Evolutionary conservation across 2,888 invertebrate genomes (phyloP), one percentile per base, ranked within the genome.

Genomic region (Pyrrhosoma nymphula): DNA sequence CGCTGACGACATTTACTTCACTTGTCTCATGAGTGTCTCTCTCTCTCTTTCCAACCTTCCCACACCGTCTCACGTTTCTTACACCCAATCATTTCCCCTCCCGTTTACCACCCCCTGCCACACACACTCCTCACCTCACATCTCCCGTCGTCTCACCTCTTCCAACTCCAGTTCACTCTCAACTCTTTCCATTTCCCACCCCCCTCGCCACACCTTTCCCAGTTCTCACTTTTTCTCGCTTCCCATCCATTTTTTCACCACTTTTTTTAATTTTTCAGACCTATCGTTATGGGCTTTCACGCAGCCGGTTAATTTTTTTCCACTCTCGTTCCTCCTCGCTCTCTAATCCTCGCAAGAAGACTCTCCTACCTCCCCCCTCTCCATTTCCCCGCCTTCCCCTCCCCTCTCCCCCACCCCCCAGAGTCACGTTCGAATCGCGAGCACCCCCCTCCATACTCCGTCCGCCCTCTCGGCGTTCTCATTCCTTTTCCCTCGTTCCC

Each of bases 301-400:
- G 75, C 93, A 93, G 93, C 69, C 93, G 56, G 93, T 63, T 39
- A 69, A 91, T 63, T 91, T 60, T 47, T 56, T n/a, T 39, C 56
- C 90, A 10, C 63, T 75, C 69, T 47, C 69, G 63, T 69, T 93
- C 47, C 69, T n/a, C 69, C 26, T 47, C 69, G 60, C 60, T 47
- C 93, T 93, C 18, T 18, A 39, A 60, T 60, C 30, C 63, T 60
- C 39, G 12, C 23, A 20, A 47, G n/a, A n/a, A 12, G 23, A 35
- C 39, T n/a, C 63, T 91, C 56, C 63, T 35, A 14, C 69, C 55
- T 63, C 69, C 47, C 0, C 26, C n/a, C 47, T 30, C 35, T 47
- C 18, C 26, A 47, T 63, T 60, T 63, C n/a, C 56, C 60, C 35
- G 20, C 39, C 39, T 63, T 35, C 90, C 56, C 23, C 90, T 23